These are phyloP conservation scores for Pseudorasbora parva DNA, from an alignment of 2,113 vertebrate species.

Conservation along the genomic window DNA sequence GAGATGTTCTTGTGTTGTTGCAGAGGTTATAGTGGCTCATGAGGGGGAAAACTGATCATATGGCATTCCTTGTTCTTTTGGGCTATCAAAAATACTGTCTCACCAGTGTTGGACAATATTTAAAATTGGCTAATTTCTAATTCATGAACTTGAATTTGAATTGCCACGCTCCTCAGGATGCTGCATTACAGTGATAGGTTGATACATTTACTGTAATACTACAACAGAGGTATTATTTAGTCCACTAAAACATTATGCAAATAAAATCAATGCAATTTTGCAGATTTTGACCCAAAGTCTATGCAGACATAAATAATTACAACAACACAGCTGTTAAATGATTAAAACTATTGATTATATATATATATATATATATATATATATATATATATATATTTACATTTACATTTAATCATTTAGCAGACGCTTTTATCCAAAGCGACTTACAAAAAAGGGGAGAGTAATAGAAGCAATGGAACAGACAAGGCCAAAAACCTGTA, in stretches of 20 bases:
- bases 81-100: not conserved
- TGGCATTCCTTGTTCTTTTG: not conserved
- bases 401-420: no score
- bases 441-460: no score
- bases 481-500: no score
- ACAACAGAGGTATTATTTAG: not conserved
- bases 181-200: not conserved
- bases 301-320: no score
- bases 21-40: conserved; percentile 52
- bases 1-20: conserved; percentile 54
- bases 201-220: not conserved
- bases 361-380: no score
- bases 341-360: no score
- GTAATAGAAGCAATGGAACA: no score
- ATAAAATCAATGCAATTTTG: no score
- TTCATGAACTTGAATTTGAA: not conserved
- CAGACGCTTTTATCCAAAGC: no score
- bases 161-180: not conserved
- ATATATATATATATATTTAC: no score
- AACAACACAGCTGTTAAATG: no score
- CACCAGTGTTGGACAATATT: not conserved
- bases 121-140: not conserved
- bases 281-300: no score
- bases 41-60: not conserved
- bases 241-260: not conserved